Evolutionary conservation across 2,797 vertebrate genomes (phyloP), one percentile per base, ranked within the genome.

Genomic region (Bovichtus diacanthus): DNA sequence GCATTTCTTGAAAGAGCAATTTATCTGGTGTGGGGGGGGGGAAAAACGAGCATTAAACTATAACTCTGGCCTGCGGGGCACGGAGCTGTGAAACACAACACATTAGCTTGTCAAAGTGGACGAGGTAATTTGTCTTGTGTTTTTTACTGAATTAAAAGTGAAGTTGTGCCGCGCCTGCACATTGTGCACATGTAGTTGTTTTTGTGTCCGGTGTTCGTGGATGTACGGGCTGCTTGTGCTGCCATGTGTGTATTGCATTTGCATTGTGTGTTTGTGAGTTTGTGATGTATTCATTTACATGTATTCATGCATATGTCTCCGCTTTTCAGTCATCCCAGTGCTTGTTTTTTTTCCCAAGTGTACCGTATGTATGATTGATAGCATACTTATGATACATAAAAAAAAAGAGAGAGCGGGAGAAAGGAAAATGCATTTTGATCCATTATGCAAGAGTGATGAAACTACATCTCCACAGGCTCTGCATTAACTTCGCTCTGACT

Each of bases 391-490:
- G 13, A 68, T 61, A 88, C 76, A 83, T 36, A 34, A 9, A 34
- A 34, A n/a, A n/a, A 63, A 43, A 69, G 29, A 72, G 39, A 65
- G 49, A 54, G 29, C 15, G 64, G n/a, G 25, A 55, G 65, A 19
- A 18, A 56, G 5, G 62, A 18, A 83, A 83, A 74, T 73, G 51
- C 58, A 77, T 82, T 80, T 82, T 71, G 51, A 82, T 44, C 85
- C 83, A 90, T 87, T 86, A 89, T 83, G 81, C 74, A 78, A 80
- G 74, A 77, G 71, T 87, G 85, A 90, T 91, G 80, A 89, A 89
- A 88, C 70, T 61, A 61, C 46, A 82, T 88, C 70, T 87, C 84
- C 78, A 86, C 68, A 51, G 80, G 76, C 74, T 73, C 68, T 81
- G 80, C 75, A 82, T 70, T 84, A 51, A 71, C 72, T 88, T 85